Evolutionary conservation across 2,888 invertebrate species (phyloP), one percentile per base, ranked within the genome.

Genomic region (Nysson spinosus): DNA sequence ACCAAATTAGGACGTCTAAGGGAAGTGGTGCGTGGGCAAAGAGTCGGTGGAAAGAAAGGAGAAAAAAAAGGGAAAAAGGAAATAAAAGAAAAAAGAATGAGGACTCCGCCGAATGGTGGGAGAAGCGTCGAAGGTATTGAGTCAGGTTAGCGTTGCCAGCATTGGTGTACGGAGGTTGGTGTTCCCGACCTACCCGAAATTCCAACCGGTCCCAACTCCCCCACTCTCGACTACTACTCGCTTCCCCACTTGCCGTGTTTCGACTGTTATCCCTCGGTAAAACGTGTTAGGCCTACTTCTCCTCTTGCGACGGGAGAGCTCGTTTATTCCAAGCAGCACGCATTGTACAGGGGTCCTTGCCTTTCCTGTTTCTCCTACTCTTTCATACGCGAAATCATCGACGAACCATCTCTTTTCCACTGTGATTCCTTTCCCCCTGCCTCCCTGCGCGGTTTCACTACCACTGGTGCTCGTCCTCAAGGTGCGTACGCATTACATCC

Each of bases 271-370:
- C 70, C 40, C 63, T 52, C 44, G 56, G 56, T 71, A 55, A 55
- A 46, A 61, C 49, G 57, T 68, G 52, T 64, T 66, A 75, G 68
- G 75, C 78, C 75, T 73, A 65, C 67, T 72, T 73, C 72, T 61
- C 60, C 54, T 71, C 55, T 30, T 61, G 57, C 54, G 34, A 57
- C 52, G 37, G 52, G 58, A 64, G 72, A 71, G 74, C 79, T 78
- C 80, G 79, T 83, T 83, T 80, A 82, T 82, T 81, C 77, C 74
- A 65, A 71, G 78, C 71, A 81, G 79, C 77, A 78, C 78, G 83
- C 83, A 84, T 83, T 83, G 84, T 83, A 75, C 71, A 78, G 78
- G 78, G 79, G 81, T 81, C 83, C 83, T 82, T 79, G 82, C 81
- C 78, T 81, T 76, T 79, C 71, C 65, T 64, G 69, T 69, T 71